Conservation (phyloP, 1,140 invertebrate species). For the Batillaria attramentaria region DNA sequence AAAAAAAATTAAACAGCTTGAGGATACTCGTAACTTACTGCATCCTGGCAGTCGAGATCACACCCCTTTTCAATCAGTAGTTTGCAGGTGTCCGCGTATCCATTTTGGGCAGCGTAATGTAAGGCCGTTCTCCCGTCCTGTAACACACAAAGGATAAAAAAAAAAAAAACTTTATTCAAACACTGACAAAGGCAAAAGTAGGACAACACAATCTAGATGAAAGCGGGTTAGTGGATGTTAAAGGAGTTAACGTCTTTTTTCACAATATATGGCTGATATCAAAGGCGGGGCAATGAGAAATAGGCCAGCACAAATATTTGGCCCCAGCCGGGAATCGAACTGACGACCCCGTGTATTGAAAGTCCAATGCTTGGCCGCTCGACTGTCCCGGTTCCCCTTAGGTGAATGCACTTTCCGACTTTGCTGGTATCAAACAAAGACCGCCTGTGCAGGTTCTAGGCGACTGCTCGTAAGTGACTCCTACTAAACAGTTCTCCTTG, state of each 20-base stretch:
- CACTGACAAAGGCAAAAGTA: not conserved
- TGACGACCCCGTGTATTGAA: too few species aligned
- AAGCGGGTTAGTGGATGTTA: not conserved
- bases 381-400: too few species aligned
- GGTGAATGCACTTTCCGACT: too few species aligned
- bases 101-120: constrained; percentile 89
- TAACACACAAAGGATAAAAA: constrained; percentile 18
- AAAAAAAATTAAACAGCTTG: not conserved
- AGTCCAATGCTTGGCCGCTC: too few species aligned
- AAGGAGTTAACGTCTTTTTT: too few species aligned
- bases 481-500: not conserved
- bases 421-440: not conserved
- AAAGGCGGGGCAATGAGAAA: not conserved
- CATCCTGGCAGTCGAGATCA: constrained; percentile 91
- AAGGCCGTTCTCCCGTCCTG: constrained; percentile 93
- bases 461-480: not conserved
- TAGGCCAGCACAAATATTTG: not conserved
- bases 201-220: not conserved
- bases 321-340: too few species aligned
- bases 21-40: constrained; percentile 77
- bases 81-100: constrained; percentile 94
- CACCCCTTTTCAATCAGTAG: constrained; percentile 89
- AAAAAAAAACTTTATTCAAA: not conserved
- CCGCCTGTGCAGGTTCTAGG: not conserved
- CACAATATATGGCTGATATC: not conserved